phyloP scores from a whole-genome alignment of 2,888 invertebrate species.

The Metellina segmentata region DNA sequence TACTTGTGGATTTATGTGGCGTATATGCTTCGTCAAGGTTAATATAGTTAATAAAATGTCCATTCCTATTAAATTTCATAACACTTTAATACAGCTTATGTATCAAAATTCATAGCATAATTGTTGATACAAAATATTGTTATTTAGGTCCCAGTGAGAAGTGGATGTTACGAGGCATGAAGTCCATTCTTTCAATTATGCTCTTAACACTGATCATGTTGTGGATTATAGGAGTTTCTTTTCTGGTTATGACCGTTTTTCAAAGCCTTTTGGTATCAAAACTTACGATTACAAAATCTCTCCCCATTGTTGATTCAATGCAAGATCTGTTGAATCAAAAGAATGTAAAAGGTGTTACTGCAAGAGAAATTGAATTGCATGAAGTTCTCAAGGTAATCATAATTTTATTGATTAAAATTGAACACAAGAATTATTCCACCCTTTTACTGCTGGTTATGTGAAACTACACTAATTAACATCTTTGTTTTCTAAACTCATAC shows the following conservation, averaged over 20 bases:
- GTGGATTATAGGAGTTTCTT: conserved; percentile 45
- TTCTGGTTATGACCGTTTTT: conserved; percentile 63
- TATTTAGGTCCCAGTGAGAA: conserved; percentile 35
- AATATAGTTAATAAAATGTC: neutral
- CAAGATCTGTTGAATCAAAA: conserved; percentile 22
- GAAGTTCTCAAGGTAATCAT: conserved; percentile 38
- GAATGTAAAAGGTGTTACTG: neutral
- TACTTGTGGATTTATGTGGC: conserved; percentile 46
- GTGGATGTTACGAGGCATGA: conserved; percentile 6
- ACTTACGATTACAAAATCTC: conserved; percentile 29
- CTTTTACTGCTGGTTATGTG: no score
- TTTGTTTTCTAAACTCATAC: no score
- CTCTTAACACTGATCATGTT: conserved; percentile 2
- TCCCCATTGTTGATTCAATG: conserved; percentile 22
- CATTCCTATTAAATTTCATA: neutral
- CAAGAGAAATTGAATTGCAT: conserved; percentile 40
- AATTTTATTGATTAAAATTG: neutral
- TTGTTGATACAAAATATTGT: neutral
- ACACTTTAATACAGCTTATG: neutral
- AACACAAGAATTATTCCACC: neutral
- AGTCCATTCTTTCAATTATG: neutral
- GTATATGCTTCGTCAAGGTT: conserved; percentile 60
- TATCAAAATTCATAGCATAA: neutral
- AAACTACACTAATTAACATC: no score
- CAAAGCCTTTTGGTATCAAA: conserved; percentile 55